Evolutionary conservation across 2,797 vertebrate species (phyloP), one percentile per base, ranked within the genome.

Genomic region (Rhinophrynus dorsalis): DNA sequence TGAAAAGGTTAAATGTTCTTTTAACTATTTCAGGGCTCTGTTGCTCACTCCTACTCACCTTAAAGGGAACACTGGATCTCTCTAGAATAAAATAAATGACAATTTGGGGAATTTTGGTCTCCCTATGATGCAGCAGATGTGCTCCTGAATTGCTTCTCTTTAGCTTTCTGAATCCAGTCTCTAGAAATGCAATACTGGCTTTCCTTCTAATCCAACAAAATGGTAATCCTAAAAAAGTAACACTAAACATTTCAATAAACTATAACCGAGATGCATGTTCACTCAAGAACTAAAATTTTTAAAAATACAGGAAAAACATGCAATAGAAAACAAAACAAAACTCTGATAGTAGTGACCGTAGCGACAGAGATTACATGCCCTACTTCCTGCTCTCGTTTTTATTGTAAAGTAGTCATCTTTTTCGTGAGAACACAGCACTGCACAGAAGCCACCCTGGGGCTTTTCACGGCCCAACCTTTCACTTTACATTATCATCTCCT

Each of bases 401-500:
- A n/a, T 80, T 79, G 75, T 79, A 82, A 82, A 84, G 81, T 63
- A 79, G 79, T 78, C 75, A 79, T 80, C 66, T 82, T 76, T 82
- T 83, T 77, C 9, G 68, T 83, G 78, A 83, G 81, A 83, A 83
- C 74, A 80, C 76, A 69, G 75, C 75, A 79, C 70, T 73, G 68
- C 23, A 42, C 76, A 63, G n/a, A 78, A 78, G 79, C 75, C 76
- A 79, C 79, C 76, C 82, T 80, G 76, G 77, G 80, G 78, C 78
- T 83, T 81, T 81, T 73, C 65, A 67, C 57, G 67, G 82, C 79
- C 81, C 79, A 80, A 56, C 77, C 74, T 80, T 80, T 85, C 78
- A 66, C 78, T 82, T 79, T 75, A 70, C 74, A 83, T 83, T 84
- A 86, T 82, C 83, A 80, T 83, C 76, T 79, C 69, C 72, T 65